A percentile compares a stretch with the other conserved stretches of the same genome.
These are phyloP conservation scores for Pseudopipra pipra DNA, from an alignment of 2,113 vertebrate genomes.

Conservation along the genomic window DNA sequence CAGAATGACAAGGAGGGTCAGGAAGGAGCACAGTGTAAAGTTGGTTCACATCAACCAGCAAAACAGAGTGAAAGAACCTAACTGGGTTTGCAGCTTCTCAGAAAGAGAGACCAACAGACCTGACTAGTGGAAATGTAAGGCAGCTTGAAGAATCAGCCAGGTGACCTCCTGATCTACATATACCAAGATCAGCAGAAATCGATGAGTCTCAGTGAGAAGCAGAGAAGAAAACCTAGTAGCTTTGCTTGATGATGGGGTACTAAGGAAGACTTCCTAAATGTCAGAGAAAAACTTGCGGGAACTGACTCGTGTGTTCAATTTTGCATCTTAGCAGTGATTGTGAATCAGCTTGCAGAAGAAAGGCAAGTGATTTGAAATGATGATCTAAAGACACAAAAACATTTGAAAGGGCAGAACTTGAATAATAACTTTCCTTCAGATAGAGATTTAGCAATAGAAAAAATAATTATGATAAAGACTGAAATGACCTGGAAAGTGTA, in stretches of 20 bases:
- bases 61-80: neutral
- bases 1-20: neutral
- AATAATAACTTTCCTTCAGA: neutral
- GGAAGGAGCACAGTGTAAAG: fast-evolving
- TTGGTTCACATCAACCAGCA: neutral
- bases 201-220: neutral
- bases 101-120: neutral
- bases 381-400: neutral
- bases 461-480: neutral
- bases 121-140: neutral
- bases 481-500: neutral
- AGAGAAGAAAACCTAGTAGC: neutral
- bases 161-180: neutral
- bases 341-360: neutral
- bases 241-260: neutral
- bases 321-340: neutral
- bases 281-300: neutral
- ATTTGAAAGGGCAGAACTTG: neutral
- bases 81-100: neutral
- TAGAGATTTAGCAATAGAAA: neutral
- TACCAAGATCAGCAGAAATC: neutral
- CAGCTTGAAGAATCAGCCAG: neutral
- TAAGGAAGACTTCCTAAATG: neutral
- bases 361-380: neutral
- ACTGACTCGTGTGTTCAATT: fast-evolving